These are phyloP conservation scores for Leptodactylus fuscus DNA, from an alignment of 2,113 vertebrate species.

Conservation along the genomic window DNA sequence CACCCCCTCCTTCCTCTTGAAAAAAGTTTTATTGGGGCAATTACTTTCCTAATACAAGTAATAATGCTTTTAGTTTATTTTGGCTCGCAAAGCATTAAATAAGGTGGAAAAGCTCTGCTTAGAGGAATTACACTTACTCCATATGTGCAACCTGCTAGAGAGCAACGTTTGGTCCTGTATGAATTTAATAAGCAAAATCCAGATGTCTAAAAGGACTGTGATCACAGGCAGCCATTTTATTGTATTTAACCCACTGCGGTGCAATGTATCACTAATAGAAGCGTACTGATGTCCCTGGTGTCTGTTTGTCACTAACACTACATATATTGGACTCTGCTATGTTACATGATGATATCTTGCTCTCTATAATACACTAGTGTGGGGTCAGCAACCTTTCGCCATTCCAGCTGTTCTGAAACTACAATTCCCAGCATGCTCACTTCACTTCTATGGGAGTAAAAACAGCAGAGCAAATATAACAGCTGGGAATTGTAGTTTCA, in stretches of 20 bases:
- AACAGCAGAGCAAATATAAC: no score
- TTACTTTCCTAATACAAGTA: conserved; percentile 54
- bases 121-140: conserved; percentile 45
- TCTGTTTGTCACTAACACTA: neutral
- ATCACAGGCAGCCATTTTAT: conserved; percentile 5
- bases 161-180: neutral
- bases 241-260: neutral
- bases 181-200: conserved; percentile 39
- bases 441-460: no score
- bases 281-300: neutral
- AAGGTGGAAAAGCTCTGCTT: conserved; percentile 44
- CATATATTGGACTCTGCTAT: neutral
- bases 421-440: no score
- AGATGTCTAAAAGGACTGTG: conserved; percentile 38
- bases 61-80: conserved; percentile 52
- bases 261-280: neutral
- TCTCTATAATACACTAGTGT: no score
- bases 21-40: conserved; percentile 53
- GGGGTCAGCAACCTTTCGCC: no score
- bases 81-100: conserved; percentile 35
- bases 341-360: no score
- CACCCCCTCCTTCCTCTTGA: neutral
- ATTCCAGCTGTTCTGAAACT: no score
- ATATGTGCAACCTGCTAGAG: conserved; percentile 43
- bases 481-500: no score